A percentile compares a stretch with the other conserved stretches of the same genome.
Conservation (phyloP, 2,888 invertebrate species). For the Lasioglossum leucozonium region DNA sequence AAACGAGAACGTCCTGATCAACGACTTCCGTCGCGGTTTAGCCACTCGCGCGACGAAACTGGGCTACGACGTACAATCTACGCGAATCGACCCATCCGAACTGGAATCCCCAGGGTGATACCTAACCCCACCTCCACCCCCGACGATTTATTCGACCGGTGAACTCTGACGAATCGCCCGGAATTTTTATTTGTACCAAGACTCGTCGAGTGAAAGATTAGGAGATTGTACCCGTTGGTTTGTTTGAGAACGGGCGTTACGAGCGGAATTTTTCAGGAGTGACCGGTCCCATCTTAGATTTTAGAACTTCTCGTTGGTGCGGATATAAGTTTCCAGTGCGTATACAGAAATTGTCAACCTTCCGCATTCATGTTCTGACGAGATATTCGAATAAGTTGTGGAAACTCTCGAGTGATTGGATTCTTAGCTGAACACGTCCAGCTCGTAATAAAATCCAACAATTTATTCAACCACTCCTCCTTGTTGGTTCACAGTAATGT, state of each 20-base stretch:
- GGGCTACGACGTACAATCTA: not conserved
- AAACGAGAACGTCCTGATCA: slow-evolving; percentile 34
- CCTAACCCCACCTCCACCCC: not conserved
- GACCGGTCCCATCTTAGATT: fast-evolving
- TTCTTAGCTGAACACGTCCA: no score
- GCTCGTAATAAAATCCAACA: not conserved
- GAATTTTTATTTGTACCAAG: not conserved
- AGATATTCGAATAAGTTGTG: no score
- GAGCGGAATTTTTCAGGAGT: not conserved
- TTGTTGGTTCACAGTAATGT: no score
- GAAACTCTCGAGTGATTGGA: not conserved
- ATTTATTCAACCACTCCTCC: not conserved
- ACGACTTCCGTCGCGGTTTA: slow-evolving; percentile 32
- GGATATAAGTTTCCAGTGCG: not conserved
- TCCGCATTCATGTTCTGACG: no score
- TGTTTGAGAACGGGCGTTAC: not conserved
- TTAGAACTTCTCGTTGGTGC: not conserved
- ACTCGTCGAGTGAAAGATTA: not conserved
- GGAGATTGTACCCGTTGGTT: not conserved
- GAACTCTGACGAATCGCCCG: not conserved
- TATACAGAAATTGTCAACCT: not conserved
- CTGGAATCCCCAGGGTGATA: not conserved
- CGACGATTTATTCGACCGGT: slow-evolving; percentile 1
- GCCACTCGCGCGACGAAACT: slow-evolving; percentile 9
- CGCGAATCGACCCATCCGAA: not conserved